phyloP scores from a whole-genome alignment of 2,888 invertebrate species.

The Petrolisthes cinctipes region DNA sequence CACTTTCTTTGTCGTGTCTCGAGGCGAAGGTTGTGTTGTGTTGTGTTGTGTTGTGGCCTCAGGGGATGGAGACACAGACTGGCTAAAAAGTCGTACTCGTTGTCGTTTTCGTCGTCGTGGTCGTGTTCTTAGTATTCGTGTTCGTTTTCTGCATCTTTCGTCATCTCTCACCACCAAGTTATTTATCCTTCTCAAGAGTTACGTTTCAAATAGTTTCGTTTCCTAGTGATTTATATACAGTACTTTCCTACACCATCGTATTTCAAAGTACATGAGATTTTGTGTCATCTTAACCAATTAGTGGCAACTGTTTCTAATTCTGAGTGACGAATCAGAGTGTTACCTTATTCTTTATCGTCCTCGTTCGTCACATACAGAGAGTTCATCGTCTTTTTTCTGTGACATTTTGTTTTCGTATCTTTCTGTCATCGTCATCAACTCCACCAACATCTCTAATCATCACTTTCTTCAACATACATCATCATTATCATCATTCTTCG shows the following conservation, averaged over 20 bases:
- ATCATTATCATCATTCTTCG: background rate
- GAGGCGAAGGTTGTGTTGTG: no score
- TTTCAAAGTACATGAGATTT: no score
- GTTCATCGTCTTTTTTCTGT: background rate
- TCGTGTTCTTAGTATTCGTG: background rate
- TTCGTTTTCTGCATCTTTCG: background rate
- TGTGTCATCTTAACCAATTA: no score
- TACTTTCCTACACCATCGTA: no score
- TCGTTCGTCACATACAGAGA: background rate
- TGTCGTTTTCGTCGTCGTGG: background rate
- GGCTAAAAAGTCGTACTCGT: background rate
- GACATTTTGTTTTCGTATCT: background rate
- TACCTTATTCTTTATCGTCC: background rate
- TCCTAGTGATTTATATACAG: no score
- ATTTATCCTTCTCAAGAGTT: background rate
- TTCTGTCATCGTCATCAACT: background rate
- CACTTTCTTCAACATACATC: background rate
- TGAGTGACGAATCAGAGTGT: no score
- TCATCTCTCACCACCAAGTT: background rate
- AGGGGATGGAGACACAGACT: background rate
- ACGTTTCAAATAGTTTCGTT: background rate
- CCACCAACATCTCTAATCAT: background rate
- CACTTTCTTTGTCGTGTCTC: no score
- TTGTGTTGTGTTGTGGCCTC: no score
- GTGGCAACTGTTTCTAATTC: no score